These are phyloP conservation scores for Ceratotherium simum DNA, from an alignment of 2,113 vertebrate species.

Conservation along the genomic window DNA sequence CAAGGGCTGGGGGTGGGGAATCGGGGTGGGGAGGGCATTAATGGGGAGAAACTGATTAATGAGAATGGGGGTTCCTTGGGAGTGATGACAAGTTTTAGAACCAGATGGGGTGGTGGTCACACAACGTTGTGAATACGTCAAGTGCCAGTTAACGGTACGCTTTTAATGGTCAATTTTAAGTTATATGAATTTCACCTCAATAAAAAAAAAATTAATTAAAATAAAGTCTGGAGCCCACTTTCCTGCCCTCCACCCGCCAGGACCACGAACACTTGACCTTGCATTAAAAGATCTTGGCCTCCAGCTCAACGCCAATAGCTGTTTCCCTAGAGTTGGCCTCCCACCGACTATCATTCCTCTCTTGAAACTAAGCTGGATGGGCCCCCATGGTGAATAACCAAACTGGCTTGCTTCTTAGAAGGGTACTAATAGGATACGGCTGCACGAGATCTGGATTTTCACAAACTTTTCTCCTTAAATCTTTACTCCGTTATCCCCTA, in stretches of 20 bases:
- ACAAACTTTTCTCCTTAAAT: neutral
- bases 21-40: no score
- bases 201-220: neutral
- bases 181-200: neutral
- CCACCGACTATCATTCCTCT: fast-evolving
- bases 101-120: fast-evolving
- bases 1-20: no score
- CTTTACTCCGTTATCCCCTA: neutral
- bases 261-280: neutral
- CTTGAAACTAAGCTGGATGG: neutral
- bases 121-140: fast-evolving
- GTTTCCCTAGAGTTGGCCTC: neutral
- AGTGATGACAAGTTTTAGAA: neutral
- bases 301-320: neutral
- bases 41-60: neutral
- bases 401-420: neutral
- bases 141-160: no score
- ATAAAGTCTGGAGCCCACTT: no score
- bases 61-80: neutral
- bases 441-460: neutral
- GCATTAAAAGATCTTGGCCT: neutral
- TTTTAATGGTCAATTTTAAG: neutral
- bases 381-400: neutral
- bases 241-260: neutral
- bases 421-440: neutral